These are phyloP conservation scores for Tetrao urogallus DNA, from an alignment of 2,113 vertebrate genomes.

Conservation along the genomic window DNA sequence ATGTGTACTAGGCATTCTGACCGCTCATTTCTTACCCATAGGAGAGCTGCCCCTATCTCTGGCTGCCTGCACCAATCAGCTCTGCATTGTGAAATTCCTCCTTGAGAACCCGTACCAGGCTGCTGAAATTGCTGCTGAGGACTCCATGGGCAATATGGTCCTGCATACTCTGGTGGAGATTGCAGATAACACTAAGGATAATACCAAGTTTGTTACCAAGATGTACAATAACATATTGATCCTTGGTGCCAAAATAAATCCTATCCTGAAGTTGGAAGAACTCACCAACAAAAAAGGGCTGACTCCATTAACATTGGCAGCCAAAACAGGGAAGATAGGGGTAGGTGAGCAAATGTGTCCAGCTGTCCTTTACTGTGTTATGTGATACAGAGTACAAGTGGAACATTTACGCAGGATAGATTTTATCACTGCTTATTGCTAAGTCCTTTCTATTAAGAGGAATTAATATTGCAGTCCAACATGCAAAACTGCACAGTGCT, in stretches of 20 bases:
- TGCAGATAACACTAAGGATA: conserved; percentile 87
- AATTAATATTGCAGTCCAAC: not conserved
- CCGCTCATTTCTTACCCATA: conserved; percentile 50
- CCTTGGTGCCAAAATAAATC: conserved; percentile 80
- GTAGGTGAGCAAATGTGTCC: conserved; percentile 69
- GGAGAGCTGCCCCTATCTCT: conserved; percentile 94
- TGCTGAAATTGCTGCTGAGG: conserved; percentile 75
- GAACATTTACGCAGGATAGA: not conserved
- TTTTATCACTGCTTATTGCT: not conserved
- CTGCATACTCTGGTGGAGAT: conserved; percentile 91
- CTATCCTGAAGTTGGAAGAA: conserved; percentile 87
- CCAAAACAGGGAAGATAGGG: conserved; percentile 91
- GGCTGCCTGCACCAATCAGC: conserved; percentile 96
- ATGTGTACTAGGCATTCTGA: not conserved
- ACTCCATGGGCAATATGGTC: conserved; percentile 91
- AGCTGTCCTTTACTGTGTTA: not conserved
- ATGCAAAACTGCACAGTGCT: not conserved
- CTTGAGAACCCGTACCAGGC: conserved; percentile 84
- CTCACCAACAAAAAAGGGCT: conserved; percentile 85
- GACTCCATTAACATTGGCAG: conserved; percentile 90
- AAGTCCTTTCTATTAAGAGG: not conserved
- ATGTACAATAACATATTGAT: conserved; percentile 93
- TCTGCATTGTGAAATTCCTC: conserved; percentile 89
- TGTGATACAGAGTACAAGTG: not conserved
- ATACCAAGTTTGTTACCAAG: conserved; percentile 89